These are phyloP conservation scores for Cenopis cana DNA, from an alignment of 2,888 invertebrate genomes.

Conservation along the genomic window DNA sequence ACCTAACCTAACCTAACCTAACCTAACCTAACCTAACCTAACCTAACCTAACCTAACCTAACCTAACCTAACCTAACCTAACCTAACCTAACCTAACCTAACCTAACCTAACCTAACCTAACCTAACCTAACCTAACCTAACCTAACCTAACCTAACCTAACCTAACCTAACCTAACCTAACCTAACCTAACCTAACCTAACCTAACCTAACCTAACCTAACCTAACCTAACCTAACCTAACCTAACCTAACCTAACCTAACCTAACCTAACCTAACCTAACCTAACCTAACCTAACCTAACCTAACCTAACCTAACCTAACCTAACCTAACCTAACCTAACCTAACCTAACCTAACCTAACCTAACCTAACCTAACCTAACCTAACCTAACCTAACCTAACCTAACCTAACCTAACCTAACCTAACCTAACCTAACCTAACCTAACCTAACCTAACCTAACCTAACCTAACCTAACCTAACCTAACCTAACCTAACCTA, in stretches of 20 bases:
- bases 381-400: constrained; percentile 41
- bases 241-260: constrained; percentile 38
- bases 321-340: constrained; percentile 25
- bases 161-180: constrained; percentile 39
- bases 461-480: constrained; percentile 49
- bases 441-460: constrained; percentile 49
- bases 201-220: constrained; percentile 48
- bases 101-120: constrained; percentile 49
- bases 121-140: constrained; percentile 50
- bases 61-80: constrained; percentile 49
- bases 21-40: constrained; percentile 47
- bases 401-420: constrained; percentile 42
- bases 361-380: constrained; percentile 8
- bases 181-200: constrained; percentile 47
- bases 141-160: constrained; percentile 47
- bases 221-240: constrained; percentile 45
- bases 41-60: constrained; percentile 49
- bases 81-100: constrained; percentile 49
- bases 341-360: constrained; percentile 12
- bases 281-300: constrained; percentile 36
- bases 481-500: constrained; percentile 52
- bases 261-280: constrained; percentile 34
- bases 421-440: constrained; percentile 46
- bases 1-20: constrained; percentile 44
- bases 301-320: constrained; percentile 37